Percentiles rank a stretch among this genome's conserved stretches.
Conservation (phyloP, 2,888 invertebrate genomes). For the Mesoligia furuncula region DNA sequence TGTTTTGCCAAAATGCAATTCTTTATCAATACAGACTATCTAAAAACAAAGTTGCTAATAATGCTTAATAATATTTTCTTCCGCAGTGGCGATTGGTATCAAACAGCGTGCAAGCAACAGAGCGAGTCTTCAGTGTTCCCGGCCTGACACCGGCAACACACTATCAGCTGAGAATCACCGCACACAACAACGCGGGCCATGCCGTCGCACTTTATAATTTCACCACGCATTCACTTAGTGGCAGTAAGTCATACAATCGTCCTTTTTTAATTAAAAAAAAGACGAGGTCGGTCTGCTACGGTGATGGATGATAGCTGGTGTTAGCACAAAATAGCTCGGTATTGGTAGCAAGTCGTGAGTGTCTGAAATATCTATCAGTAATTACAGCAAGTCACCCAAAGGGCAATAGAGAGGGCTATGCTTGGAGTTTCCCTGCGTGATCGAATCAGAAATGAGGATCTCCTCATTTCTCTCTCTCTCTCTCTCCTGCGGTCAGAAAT, state of each 20-base stretch:
- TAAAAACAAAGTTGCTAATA: neutral
- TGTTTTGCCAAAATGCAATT: neutral
- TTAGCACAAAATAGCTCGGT: neutral
- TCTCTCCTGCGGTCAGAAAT: no score
- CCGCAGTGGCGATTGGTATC: slow-evolving; percentile 94
- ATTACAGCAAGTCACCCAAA: neutral
- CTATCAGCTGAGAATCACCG: slow-evolving; percentile 94
- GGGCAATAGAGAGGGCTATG: no score
- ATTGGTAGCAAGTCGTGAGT: neutral
- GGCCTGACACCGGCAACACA: slow-evolving; percentile 94
- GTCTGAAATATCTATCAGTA: neutral
- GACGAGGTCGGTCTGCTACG: neutral
- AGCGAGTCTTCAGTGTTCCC: slow-evolving; percentile 94
- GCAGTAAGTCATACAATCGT: slow-evolving; percentile 90
- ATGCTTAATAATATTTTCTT: slow-evolving; percentile 4
- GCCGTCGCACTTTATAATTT: slow-evolving; percentile 96
- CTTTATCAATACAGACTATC: neutral
- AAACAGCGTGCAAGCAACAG: slow-evolving; percentile 95
- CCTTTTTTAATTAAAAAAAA: neutral
- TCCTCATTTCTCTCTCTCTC: no score
- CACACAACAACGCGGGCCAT: slow-evolving; percentile 96
- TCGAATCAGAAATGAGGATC: no score
- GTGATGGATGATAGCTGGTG: neutral
- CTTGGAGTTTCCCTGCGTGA: no score
- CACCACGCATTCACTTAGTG: slow-evolving; percentile 94